Conservation (phyloP, 2,113 vertebrate species). For the Oryzias melastigma region DNA sequence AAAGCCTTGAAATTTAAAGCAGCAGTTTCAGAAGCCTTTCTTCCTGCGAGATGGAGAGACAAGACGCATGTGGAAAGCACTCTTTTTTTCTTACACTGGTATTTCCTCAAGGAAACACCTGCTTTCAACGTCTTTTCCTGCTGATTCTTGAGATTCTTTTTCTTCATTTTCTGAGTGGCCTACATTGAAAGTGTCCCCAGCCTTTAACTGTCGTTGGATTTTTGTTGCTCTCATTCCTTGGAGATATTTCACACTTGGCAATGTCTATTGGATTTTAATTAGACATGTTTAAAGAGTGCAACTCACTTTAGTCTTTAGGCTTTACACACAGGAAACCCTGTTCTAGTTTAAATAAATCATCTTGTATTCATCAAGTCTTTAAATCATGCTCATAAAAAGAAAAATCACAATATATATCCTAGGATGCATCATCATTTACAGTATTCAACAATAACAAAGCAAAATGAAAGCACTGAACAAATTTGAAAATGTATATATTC, state of each 20-base stretch:
- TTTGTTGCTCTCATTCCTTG: not conserved
- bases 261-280: too few relatives aligned
- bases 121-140: constrained; percentile 60
- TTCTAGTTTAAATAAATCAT: too few relatives aligned
- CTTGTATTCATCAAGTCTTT: too few relatives aligned
- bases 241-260: not conserved
- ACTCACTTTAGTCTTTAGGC: too few relatives aligned
- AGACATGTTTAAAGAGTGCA: too few relatives aligned
- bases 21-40: constrained; percentile 53
- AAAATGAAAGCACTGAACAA: too few relatives aligned
- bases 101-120: constrained; percentile 77
- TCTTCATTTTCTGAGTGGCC: not conserved
- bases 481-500: too few relatives aligned
- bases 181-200: constrained; percentile 6
- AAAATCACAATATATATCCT: too few relatives aligned
- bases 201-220: constrained; percentile 5
- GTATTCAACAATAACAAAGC: too few relatives aligned
- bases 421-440: too few relatives aligned
- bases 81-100: constrained; percentile 56
- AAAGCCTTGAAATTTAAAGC: constrained; percentile 69
- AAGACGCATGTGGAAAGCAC: constrained; percentile 46
- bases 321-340: too few relatives aligned
- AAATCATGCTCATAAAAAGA: too few relatives aligned
- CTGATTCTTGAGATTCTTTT: constrained; percentile 50
- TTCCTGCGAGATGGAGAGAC: constrained; percentile 43